These are phyloP conservation scores for Pristionchus exspectatus DNA, from an alignment of 2,888 invertebrate genomes.

Conservation along the genomic window DNA sequence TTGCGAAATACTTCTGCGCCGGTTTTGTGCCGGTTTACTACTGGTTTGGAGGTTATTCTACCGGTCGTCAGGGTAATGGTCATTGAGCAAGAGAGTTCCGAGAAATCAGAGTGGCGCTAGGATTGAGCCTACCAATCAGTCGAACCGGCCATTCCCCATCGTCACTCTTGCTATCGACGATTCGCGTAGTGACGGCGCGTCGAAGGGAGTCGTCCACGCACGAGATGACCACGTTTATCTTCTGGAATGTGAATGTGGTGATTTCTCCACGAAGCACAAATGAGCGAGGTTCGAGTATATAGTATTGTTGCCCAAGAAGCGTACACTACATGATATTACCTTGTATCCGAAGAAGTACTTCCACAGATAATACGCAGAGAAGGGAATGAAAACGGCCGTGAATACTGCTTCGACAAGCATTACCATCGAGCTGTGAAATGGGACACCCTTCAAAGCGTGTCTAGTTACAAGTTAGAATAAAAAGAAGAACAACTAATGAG, in stretches of 20 bases:
- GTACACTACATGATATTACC: not conserved
- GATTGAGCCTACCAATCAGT: not conserved
- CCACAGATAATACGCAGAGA: not conserved
- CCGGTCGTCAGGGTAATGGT: no score
- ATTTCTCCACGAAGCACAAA: no score
- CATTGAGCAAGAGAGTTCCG: no score
- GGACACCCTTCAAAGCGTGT: no score
- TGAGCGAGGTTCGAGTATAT: no score
- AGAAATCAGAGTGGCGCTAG: not conserved
- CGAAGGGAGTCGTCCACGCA: not conserved
- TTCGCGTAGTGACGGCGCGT: not conserved
- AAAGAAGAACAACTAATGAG: no score
- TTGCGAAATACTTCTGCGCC: no score
- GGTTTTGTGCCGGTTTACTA: no score
- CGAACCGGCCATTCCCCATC: not conserved
- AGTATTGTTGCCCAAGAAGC: no score
- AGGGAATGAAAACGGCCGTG: not conserved
- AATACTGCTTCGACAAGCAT: not conserved
- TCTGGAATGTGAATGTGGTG: no score
- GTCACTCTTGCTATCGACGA: not conserved
- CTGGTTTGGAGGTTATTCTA: no score
- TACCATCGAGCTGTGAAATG: not conserved
- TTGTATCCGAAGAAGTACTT: not conserved
- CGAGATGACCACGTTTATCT: not conserved
- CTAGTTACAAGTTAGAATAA: no score